Evolutionary conservation across 2,888 invertebrate genomes (phyloP).

Genomic region (Noctua fimbriata): DNA sequence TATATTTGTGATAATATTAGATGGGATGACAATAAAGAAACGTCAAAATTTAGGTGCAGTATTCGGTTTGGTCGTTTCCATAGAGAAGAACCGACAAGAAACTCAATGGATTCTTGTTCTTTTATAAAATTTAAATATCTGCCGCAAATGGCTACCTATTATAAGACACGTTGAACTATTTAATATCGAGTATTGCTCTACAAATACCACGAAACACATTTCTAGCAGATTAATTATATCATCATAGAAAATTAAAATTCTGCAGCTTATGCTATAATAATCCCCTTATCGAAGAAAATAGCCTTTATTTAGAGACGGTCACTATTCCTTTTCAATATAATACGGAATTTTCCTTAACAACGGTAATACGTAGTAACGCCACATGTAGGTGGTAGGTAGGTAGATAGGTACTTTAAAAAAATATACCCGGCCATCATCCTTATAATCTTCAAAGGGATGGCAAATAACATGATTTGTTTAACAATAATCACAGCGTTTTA

Average conservation of each 20-base stretch:
- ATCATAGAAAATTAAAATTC: not conserved
- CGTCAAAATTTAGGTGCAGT: too few relatives aligned
- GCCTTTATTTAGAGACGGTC: not conserved
- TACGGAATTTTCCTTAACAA: constrained; percentile 17
- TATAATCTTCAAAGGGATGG: not conserved
- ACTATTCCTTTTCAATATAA: not conserved
- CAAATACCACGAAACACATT: not conserved
- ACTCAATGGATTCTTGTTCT: too few relatives aligned
- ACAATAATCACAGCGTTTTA: not conserved
- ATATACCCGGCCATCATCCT: not conserved
- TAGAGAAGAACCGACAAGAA: too few relatives aligned
- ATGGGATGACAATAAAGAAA: too few relatives aligned
- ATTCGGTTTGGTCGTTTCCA: too few relatives aligned
- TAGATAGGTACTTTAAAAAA: not conserved
- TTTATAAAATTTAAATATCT: too few relatives aligned
- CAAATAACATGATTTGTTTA: not conserved
- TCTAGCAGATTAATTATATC: not conserved
- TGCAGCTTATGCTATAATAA: not conserved
- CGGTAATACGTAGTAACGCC: not conserved
- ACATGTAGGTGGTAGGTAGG: not conserved
- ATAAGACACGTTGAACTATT: too few relatives aligned
- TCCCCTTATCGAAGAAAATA: not conserved
- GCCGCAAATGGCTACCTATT: too few relatives aligned
- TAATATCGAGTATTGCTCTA: not conserved
- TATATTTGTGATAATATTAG: too few relatives aligned